These are phyloP conservation scores for Mus spretus DNA, from an alignment of 2,797 vertebrate species.

Conservation along the genomic window DNA sequence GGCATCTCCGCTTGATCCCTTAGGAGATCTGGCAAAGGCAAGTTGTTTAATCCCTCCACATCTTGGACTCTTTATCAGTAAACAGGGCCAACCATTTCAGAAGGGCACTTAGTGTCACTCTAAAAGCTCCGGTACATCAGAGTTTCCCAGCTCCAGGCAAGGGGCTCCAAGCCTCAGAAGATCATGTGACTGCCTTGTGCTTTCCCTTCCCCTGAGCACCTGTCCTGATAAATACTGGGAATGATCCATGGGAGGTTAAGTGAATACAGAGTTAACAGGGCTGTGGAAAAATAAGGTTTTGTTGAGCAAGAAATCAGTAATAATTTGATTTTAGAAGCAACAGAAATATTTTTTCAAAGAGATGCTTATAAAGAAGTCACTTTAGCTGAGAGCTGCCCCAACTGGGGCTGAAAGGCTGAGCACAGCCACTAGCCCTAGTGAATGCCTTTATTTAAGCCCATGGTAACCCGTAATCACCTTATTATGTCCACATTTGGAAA, in stretches of 20 bases:
- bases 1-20: neutral
- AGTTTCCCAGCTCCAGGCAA: neutral
- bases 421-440: too few relatives aligned
- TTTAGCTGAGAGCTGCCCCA: accelerated
- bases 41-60: accelerated
- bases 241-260: accelerated
- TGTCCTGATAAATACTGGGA: accelerated
- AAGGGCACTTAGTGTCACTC: too few relatives aligned
- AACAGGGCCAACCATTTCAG: accelerated
- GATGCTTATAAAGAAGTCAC: neutral
- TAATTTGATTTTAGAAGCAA: neutral
- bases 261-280: neutral
- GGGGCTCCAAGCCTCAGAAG: neutral
- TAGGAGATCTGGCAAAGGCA: neutral
- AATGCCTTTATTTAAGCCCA: neutral
- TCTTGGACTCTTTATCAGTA: neutral
- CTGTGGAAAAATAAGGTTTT: neutral
- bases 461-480: accelerated
- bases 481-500: too few relatives aligned
- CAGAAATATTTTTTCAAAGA: neutral
- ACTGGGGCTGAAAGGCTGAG: neutral
- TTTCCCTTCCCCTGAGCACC: neutral
- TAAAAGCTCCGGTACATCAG: accelerated
- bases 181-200: neutral
- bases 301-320: neutral